These are phyloP conservation scores for Elaphurus davidianus DNA, from an alignment of 2,113 vertebrate species.

Conservation along the genomic window DNA sequence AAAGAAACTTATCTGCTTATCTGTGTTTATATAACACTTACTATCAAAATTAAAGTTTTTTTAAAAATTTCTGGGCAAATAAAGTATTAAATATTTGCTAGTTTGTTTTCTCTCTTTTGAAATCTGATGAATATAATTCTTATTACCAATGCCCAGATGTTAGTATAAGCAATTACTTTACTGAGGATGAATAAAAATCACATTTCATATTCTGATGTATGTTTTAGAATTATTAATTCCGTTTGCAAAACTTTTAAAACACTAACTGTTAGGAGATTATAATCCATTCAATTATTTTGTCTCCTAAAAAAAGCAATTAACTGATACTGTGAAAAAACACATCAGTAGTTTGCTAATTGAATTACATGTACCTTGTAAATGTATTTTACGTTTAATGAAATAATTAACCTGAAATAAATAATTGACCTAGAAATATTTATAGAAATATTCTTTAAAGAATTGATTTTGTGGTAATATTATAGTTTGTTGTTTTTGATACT, in stretches of 20 bases:
- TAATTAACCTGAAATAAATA: background rate
- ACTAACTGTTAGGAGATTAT: background rate
- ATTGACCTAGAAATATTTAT: constrained; percentile 27
- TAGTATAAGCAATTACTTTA: constrained; percentile 12
- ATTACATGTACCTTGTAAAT: background rate
- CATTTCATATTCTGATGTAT: constrained; percentile 31
- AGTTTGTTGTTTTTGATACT: constrained; percentile 11
- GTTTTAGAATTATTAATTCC: constrained; percentile 33
- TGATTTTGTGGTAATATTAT: constrained; percentile 26
- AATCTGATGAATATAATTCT: constrained; percentile 33
- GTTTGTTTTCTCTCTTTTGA: constrained; percentile 12
- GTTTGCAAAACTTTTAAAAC: constrained; percentile 14
- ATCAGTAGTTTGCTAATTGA: background rate
- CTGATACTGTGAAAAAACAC: background rate
- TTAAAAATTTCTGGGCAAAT: background rate
- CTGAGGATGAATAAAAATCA: background rate
- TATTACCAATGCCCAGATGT: background rate
- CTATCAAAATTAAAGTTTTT: background rate
- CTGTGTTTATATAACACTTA: background rate
- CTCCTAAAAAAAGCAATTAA: background rate
- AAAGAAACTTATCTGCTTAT: background rate
- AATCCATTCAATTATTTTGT: background rate
- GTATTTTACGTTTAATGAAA: constrained; percentile 16
- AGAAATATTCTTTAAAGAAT: constrained; percentile 3
- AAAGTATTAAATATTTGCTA: background rate